Base-by-base conservation (phyloP, 2,888 invertebrate genomes). In the Eupeodes luniger region DNA sequence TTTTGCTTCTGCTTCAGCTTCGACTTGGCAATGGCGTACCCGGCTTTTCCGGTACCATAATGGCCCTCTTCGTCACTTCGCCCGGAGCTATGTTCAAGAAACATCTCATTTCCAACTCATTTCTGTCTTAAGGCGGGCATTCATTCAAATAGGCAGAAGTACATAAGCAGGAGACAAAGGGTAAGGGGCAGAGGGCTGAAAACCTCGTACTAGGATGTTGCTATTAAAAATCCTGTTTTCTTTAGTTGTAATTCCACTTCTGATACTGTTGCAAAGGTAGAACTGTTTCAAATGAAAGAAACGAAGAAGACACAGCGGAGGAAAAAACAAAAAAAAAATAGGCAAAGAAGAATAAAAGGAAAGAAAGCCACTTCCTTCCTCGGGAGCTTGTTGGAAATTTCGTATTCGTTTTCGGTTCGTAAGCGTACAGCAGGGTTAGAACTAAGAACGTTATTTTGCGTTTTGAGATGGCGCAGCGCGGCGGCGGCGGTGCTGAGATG, bases 201-300 rank as follows among this genome's bases (percentile, higher is more conserved):
- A 72, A 27, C 27, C 27, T 2, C 27, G 27, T 72, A 16, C n/a
- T 59, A 74, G 76, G 87, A 84, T 84, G 87, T 84, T 69, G 78
- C 88, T 85, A 85, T 88, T 81, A 88, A 88, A 88, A 85, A 88
- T 81, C 81, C 85, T 81, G 87, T 88, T 84, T 83, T 83, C 83
- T 69, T 27, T 61, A 72, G 84, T 74, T 84, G 87, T 84, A 84
- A 87, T 87, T 85, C 88, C 75, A 51, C 47, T 78, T 55, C 40
- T 70, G 55, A 5, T 40, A 5, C 40, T 44, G 40, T 55, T 19
- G 70, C 14, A 34, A 81, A 81, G 77, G 84, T 81, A 27, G 12
- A 64, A 72, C 70, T 10, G 74, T 74, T 76, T 67, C 57, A 44
- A 76, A 80, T 64, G 27, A 47, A 72, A 59, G 59, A 44, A 40